Evolutionary conservation across 2,888 invertebrate genomes (phyloP).

Genomic region (Athrips mouffetella): DNA sequence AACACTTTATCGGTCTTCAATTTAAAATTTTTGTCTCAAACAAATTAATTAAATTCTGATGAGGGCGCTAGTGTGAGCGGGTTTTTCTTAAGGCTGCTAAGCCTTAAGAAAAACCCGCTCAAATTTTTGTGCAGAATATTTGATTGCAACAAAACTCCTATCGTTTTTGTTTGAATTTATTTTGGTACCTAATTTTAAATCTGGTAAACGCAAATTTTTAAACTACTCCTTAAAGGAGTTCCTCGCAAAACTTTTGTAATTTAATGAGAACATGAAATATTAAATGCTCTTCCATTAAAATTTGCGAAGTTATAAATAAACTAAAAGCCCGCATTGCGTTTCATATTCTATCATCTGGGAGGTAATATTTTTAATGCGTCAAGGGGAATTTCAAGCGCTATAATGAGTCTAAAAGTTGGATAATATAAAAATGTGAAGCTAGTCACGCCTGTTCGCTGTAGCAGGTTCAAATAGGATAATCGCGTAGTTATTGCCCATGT

Average conservation of each 20-base stretch:
- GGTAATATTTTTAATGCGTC: constrained; percentile 8
- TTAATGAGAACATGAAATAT: constrained; percentile 16
- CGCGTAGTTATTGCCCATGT: constrained; percentile 64
- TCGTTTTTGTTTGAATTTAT: too few species aligned
- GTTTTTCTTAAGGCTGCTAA: not conserved
- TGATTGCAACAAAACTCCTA: not conserved
- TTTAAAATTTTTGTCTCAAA: too few species aligned
- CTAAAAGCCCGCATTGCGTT: not conserved
- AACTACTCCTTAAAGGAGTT: not conserved
- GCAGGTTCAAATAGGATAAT: constrained; percentile 67
- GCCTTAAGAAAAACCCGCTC: not conserved
- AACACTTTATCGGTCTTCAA: too few species aligned
- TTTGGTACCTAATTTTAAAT: too few species aligned
- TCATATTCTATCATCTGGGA: constrained; percentile 6
- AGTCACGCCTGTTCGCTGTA: constrained; percentile 65
- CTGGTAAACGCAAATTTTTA: too few species aligned
- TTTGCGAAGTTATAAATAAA: constrained; percentile 14
- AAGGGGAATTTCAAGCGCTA: constrained; percentile 1
- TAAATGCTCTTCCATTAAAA: constrained; percentile 15
- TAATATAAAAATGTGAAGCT: constrained; percentile 50
- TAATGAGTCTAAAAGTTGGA: constrained; percentile 48
- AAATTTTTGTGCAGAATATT: not conserved
- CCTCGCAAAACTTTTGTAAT: constrained; percentile 11
- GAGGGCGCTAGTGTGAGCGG: too few species aligned
- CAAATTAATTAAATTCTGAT: too few species aligned